Evolutionary conservation across 35 echinoderm and acorn worm genomes (phyloP).

Genomic region (Patiria miniata): DNA sequence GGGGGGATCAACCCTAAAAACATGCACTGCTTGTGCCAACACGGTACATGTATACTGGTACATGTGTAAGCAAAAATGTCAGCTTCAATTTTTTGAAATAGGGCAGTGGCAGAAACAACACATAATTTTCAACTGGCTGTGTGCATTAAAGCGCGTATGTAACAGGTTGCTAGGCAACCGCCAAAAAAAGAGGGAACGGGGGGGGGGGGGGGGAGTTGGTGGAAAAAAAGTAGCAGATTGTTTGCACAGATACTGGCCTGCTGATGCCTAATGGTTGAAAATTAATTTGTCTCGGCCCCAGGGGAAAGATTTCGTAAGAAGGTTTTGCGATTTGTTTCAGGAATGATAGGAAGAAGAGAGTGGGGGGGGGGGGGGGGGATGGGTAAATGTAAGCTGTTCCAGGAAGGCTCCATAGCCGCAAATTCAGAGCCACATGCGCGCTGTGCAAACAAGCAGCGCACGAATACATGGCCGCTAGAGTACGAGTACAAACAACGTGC

Average conservation of each 20-base stretch:
- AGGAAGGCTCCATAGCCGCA: neutral
- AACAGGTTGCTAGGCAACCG: neutral
- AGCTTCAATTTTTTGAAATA: too few relatives aligned
- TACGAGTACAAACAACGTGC: too few relatives aligned
- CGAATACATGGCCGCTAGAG: too few relatives aligned
- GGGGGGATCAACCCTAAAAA: too few relatives aligned
- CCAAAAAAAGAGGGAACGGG: neutral
- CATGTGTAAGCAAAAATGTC: too few relatives aligned
- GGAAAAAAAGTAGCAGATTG: neutral
- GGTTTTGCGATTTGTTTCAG: neutral
- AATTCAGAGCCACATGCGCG: too few relatives aligned
- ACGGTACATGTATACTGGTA: too few relatives aligned
- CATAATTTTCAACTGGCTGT: neutral
- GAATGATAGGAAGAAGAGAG: too few relatives aligned
- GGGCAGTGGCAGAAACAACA: neutral
- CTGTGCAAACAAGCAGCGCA: too few relatives aligned
- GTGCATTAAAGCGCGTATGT: neutral
- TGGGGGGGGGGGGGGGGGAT: too few relatives aligned
- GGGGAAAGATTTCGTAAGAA: neutral
- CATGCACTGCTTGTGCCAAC: too few relatives aligned
- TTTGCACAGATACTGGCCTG: slow-evolving; percentile 1
- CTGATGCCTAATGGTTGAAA: neutral
- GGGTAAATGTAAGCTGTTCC: too few relatives aligned
- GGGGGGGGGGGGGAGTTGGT: neutral
- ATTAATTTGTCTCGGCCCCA: neutral